These are phyloP conservation scores for Leptodirus hochenwartii DNA, from an alignment of 2,888 invertebrate species.

Conservation along the genomic window DNA sequence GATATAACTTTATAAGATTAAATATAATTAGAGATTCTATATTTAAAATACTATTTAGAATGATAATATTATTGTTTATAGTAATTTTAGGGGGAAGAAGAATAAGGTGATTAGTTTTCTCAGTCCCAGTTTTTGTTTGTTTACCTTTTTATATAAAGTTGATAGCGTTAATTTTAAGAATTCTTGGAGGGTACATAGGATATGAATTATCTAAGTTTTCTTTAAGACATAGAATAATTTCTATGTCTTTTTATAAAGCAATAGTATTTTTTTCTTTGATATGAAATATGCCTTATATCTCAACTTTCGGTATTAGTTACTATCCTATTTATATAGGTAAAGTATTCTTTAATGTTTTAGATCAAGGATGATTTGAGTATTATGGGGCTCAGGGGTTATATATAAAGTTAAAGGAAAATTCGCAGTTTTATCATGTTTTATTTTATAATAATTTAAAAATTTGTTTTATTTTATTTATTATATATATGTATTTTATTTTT, in stretches of 20 bases:
- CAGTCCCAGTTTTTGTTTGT: constrained; percentile 33
- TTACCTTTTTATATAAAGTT: constrained; percentile 32
- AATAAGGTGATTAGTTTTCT: constrained; percentile 36
- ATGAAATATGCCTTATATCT: constrained; percentile 33
- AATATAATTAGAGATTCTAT: constrained; percentile 33
- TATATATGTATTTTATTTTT: constrained; percentile 24
- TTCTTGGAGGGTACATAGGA: constrained; percentile 27
- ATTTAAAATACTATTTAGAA: constrained; percentile 28
- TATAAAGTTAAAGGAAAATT: constrained; percentile 26
- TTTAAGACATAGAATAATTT: constrained; percentile 26
- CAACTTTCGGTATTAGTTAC: constrained; percentile 25
- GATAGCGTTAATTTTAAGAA: constrained; percentile 32
- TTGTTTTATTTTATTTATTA: constrained; percentile 20
- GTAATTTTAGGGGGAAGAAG: constrained; percentile 34
- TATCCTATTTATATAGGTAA: constrained; percentile 28
- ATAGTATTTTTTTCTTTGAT: constrained; percentile 25
- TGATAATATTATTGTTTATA: constrained; percentile 28
- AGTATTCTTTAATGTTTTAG: constrained; percentile 27
- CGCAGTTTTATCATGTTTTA: constrained; percentile 25
- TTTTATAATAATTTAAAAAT: constrained; percentile 33
- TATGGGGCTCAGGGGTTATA: constrained; percentile 17
- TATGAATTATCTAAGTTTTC: constrained; percentile 29
- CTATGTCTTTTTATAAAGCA: constrained; percentile 19
- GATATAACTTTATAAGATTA: constrained; percentile 29
- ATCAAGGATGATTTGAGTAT: constrained; percentile 18